A percentile compares a stretch with the other conserved stretches of the same genome.
Conservation (phyloP, 2,888 invertebrate species). For the Perizoma affinitatum region DNA sequence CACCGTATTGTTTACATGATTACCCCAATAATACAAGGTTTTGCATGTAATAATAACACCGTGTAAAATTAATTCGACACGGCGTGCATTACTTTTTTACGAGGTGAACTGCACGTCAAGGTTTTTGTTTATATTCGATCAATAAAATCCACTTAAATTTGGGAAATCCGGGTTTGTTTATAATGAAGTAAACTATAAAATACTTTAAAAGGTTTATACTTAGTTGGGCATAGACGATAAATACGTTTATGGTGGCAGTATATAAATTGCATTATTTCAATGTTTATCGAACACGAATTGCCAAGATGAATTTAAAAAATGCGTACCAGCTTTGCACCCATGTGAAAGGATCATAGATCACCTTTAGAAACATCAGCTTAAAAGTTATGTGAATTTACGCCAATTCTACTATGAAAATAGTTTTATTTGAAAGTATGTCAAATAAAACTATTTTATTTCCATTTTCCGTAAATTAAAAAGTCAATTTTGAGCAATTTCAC, state of each 20-base stretch:
- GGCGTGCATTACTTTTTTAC: conserved; percentile 5
- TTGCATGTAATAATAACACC: conserved; percentile 9
- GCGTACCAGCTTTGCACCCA: no score
- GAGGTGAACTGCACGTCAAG: conserved; percentile 17
- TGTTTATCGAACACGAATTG: no score
- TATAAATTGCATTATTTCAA: no score
- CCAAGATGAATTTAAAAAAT: no score
- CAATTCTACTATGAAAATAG: no score
- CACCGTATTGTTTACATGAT: not conserved
- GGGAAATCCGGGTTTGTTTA: conserved; percentile 15
- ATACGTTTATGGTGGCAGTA: no score
- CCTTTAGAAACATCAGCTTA: no score
- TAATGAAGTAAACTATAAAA: conserved; percentile 11
- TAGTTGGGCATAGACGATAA: no score
- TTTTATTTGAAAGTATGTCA: no score
- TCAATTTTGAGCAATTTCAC: conserved; percentile 23
- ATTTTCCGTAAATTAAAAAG: conserved; percentile 25
- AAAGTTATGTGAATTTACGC: no score
- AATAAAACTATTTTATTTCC: no score
- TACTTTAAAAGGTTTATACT: not conserved
- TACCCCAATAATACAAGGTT: conserved; percentile 5
- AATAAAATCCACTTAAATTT: conserved; percentile 14
- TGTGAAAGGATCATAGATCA: no score
- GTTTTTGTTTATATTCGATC: conserved; percentile 16
- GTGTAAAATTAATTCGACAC: conserved; percentile 9